Conservation (phyloP, 2,113 vertebrate genomes). For the Corvus moneduloides region DNA sequence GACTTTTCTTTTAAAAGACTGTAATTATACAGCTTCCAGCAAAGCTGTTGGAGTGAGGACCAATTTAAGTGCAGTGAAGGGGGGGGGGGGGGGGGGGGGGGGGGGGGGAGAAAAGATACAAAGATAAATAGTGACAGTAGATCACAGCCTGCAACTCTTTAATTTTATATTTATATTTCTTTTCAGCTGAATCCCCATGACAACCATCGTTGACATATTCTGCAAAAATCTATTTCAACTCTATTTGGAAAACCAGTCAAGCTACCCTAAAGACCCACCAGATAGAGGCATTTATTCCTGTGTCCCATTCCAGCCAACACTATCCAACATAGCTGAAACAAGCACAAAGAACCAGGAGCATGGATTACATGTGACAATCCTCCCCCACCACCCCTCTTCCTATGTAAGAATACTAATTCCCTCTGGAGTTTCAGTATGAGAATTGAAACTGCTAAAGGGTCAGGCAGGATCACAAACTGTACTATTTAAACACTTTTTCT, state of each 20-base stretch:
- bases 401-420: background rate
- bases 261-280: background rate
- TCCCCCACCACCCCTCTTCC: background rate
- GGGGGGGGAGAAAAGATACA: background rate
- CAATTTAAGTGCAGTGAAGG: conserved; percentile 4
- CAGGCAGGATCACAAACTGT: background rate
- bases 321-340: background rate
- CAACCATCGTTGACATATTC: background rate
- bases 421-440: background rate
- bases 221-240: background rate
- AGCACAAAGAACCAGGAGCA: background rate
- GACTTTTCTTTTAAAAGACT: background rate
- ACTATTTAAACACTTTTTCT: background rate
- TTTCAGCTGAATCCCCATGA: conserved; percentile 45
- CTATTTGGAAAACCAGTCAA: background rate
- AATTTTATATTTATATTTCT: conserved; percentile 38
- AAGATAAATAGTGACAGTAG: conserved; percentile 29
- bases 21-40: background rate
- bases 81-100: fast-evolving
- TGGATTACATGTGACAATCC: background rate
- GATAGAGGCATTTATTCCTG: background rate
- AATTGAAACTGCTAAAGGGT: background rate
- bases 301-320: background rate
- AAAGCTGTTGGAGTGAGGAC: background rate
- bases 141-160: conserved; percentile 19